Evolutionary conservation across 2,888 invertebrate genomes (phyloP).

Genomic region (Pantelozetes paolii): DNA sequence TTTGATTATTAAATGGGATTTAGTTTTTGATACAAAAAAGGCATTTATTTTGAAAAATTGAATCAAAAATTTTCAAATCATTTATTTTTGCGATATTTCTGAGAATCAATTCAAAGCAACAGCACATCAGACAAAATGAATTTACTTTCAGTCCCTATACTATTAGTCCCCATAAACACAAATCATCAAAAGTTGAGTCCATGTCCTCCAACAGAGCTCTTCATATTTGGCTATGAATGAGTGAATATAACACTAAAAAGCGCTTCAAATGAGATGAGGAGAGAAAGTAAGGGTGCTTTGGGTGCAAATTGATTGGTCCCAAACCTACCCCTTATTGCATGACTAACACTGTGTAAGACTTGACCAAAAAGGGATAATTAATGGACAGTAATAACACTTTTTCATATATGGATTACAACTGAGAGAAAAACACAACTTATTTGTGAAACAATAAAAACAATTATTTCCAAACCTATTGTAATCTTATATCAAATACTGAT

Average conservation of each 20-base stretch:
- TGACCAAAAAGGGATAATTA: not conserved
- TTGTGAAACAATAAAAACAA: too few relatives aligned
- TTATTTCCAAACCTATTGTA: too few relatives aligned
- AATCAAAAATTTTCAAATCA: not conserved
- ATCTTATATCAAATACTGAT: too few relatives aligned
- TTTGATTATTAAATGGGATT: too few relatives aligned
- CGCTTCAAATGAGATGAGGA: not conserved
- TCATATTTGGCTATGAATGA: conserved; percentile 2
- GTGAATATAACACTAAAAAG: not conserved
- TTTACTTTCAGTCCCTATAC: not conserved
- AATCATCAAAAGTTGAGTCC: conserved; percentile 1
- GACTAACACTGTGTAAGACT: not conserved
- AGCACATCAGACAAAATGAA: not conserved
- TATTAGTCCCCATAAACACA: not conserved
- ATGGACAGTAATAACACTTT: not conserved
- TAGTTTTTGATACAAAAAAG: not conserved
- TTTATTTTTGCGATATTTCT: not conserved
- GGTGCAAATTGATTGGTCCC: conserved; percentile 9
- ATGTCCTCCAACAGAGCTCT: not conserved
- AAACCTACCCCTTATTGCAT: not conserved
- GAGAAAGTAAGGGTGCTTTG: not conserved
- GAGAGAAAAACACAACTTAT: too few relatives aligned
- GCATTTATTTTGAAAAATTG: not conserved
- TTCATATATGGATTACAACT: not conserved
- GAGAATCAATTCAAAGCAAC: not conserved